Evolutionary conservation across 2,888 invertebrate genomes (phyloP), one percentile per base, ranked within the genome.

Genomic region (Ptychoptera albimana): DNA sequence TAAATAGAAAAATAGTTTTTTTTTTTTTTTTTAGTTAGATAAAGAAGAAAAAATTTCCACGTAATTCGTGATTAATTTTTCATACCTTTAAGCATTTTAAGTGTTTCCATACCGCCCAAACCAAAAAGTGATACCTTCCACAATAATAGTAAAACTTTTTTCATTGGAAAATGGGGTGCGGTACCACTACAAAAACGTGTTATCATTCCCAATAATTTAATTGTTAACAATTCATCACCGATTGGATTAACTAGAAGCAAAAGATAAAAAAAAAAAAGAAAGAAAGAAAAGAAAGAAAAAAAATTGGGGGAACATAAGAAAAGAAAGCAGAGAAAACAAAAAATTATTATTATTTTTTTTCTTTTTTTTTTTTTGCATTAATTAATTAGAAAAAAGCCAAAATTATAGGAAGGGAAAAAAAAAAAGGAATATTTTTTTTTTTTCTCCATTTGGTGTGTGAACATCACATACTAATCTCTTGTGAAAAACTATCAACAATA

Each of bases 81-180:
- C 37, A 64, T 53, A 61, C 68, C 70, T 67, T 94, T 94, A 43
- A 83, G 67, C 51, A 79, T 75, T 56, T 82, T 81, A 29, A 96
- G 67, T 45, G 82, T 79, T 46, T 82, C 79, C 57, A 88, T 87
- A 8, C 96, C 97, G 15, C 98, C 98, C 41, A 98, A 69, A 11
- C 87, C 83, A 2, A 94, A 80, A 43, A 99, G 70, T 46, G 96
- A 77, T 9, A 91, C 76, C 69, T 98, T 98, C 98, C 98, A 98
- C 2, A 96, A 63, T 13, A 98, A 68, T 40, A 99, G 68, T 13
- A 99, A 70, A 9, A 97, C 88, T 68, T 98, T 99, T 63, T 94
- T 96, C 79, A 98, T 96, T 3, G 98, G 98, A 67, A 93, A 97
- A 68, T 97, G 94, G 13, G 96, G 92, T 7, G 91, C 86, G 23